phyloP scores from a whole-genome alignment of 2,888 invertebrate genomes.

The Unio pictorum region DNA sequence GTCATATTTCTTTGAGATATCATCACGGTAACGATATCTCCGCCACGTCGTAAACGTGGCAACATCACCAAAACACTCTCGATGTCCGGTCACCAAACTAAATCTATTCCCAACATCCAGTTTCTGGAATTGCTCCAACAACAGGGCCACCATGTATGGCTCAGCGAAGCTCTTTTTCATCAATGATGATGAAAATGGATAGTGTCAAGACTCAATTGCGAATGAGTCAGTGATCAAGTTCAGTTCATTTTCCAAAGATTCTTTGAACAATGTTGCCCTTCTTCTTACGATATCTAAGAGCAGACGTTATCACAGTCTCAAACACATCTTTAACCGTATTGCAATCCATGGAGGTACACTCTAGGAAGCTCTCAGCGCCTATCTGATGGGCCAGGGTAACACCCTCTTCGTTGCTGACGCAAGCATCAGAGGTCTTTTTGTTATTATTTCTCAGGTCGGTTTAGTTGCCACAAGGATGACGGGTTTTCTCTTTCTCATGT shows the following conservation, averaged over 20 bases:
- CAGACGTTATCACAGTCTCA: slow-evolving; percentile 38
- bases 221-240: too few species aligned
- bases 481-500: slow-evolving; percentile 42
- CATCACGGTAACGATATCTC: too few species aligned
- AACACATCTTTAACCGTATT: slow-evolving; percentile 38
- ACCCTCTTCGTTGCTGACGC: slow-evolving; percentile 29
- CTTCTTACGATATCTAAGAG: slow-evolving; percentile 33
- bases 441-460: slow-evolving; percentile 40
- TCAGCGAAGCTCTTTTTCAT: too few species aligned
- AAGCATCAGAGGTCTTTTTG: background rate
- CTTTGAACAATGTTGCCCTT: slow-evolving; percentile 22
- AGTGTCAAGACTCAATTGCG: too few species aligned
- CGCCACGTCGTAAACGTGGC: too few species aligned
- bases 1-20: too few species aligned
- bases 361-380: slow-evolving; percentile 42
- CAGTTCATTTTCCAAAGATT: slow-evolving; percentile 10
- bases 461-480: slow-evolving; percentile 55
- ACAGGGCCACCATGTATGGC: too few species aligned
- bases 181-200: too few species aligned
- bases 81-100: too few species aligned
- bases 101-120: too few species aligned
- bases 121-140: too few species aligned
- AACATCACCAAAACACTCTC: too few species aligned
- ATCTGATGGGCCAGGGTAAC: slow-evolving; percentile 31
- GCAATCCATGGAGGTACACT: slow-evolving; percentile 34